Conservation (phyloP, 2,113 vertebrate species). For the Ciconia maguari region DNA sequence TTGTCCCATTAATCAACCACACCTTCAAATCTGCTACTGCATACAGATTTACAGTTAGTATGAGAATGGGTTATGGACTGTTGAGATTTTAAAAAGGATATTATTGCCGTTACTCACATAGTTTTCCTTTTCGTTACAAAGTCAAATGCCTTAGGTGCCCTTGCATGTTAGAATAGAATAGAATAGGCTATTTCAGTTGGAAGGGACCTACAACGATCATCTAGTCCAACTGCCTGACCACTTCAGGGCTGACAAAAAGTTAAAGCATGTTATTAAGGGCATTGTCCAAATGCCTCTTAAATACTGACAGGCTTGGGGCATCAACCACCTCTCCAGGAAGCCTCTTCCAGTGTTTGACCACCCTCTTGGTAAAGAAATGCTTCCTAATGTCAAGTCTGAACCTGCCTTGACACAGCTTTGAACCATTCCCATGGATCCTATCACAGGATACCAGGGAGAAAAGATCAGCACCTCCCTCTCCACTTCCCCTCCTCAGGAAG, state of each 20-base stretch:
- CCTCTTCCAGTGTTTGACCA: background rate
- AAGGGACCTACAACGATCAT: background rate
- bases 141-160: background rate
- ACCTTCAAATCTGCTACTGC: background rate
- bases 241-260: background rate
- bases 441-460: background rate
- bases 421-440: background rate
- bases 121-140: background rate
- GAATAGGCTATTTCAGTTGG: background rate
- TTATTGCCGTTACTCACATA: background rate
- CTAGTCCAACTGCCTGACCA: background rate
- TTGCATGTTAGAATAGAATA: background rate
- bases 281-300: background rate
- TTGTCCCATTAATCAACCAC: background rate
- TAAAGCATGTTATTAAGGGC: background rate
- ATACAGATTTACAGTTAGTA: background rate
- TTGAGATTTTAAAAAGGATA: background rate
- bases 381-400: background rate
- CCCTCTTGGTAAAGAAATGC: background rate
- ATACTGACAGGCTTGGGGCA: background rate
- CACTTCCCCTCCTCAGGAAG: background rate
- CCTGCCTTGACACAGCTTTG: background rate
- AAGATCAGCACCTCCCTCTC: background rate
- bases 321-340: background rate
- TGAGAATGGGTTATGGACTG: background rate